A percentile compares a stretch with the other conserved stretches of the same genome.
Conservation (phyloP, 53 echinoderm and acorn worm genomes). For the Stichopus horrens region DNA sequence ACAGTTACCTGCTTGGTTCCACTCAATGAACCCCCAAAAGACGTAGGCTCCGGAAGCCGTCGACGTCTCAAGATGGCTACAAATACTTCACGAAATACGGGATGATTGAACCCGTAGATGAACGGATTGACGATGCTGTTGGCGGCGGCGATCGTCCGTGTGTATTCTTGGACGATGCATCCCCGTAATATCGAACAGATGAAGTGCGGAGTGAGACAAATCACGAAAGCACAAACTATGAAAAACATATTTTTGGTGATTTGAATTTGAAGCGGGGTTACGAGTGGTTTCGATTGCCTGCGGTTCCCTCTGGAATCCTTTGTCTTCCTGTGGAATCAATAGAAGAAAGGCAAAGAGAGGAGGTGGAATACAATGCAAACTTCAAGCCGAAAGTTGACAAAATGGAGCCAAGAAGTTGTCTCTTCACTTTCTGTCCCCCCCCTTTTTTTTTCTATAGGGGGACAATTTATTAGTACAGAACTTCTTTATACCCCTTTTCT, state of each 20-base stretch:
- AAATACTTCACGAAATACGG: conserved; percentile 27
- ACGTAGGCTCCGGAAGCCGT: conserved; percentile 4
- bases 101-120: conserved; percentile 35
- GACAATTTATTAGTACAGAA: too few relatives aligned
- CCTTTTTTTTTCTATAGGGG: too few relatives aligned
- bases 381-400: too few relatives aligned
- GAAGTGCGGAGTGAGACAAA: not conserved
- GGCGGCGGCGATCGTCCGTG: not conserved
- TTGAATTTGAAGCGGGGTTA: not conserved
- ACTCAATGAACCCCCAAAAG: not conserved
- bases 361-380: too few relatives aligned
- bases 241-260: conserved; percentile 30
- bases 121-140: conserved; percentile 25
- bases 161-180: not conserved
- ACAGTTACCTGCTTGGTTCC: too few relatives aligned
- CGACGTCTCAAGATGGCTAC: not conserved
- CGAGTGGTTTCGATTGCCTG: not conserved
- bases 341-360: too few relatives aligned
- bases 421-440: too few relatives aligned
- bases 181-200: conserved; percentile 3
- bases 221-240: conserved; percentile 5
- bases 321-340: not conserved
- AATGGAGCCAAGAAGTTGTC: too few relatives aligned
- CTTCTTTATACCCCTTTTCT: too few relatives aligned
- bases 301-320: too few relatives aligned